These are phyloP conservation scores for Eupithecia insigniata DNA, from an alignment of 2,888 invertebrate genomes.

Conservation along the genomic window DNA sequence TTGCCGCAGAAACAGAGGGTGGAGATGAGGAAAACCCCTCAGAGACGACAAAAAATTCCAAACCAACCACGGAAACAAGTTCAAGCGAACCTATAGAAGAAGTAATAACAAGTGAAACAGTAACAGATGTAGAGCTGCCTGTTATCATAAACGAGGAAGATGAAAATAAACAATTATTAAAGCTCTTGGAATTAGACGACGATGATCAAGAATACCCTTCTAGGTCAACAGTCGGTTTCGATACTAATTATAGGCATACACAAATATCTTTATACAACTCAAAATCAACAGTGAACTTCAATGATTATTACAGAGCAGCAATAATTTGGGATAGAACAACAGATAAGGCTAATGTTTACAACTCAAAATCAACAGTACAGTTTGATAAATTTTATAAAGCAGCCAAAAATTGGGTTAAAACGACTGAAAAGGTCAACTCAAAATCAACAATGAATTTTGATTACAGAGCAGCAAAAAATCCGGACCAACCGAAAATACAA, in stretches of 20 bases:
- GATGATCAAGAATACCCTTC: not conserved
- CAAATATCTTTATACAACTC: not conserved
- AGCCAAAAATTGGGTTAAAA: not conserved
- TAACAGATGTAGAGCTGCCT: not conserved
- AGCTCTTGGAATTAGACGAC: not conserved
- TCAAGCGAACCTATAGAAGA: not conserved
- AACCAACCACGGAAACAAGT: not conserved
- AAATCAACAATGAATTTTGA: not conserved
- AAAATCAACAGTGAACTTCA: slow-evolving; percentile 2
- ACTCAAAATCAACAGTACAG: not conserved
- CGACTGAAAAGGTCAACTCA: not conserved
- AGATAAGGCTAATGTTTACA: not conserved
- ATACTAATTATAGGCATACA: not conserved
- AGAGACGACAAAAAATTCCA: not conserved
- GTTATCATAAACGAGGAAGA: not conserved
- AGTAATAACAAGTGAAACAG: not conserved
- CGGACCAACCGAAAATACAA: not conserved
- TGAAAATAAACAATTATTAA: not conserved
- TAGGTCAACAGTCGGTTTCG: not conserved
- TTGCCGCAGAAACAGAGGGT: not conserved
- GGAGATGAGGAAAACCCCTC: not conserved
- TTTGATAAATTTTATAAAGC: not conserved
- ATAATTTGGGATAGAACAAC: not conserved
- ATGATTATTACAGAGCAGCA: not conserved
- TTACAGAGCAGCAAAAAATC: not conserved